Evolutionary conservation across 1,140 invertebrate genomes (phyloP).

Genomic region (Nasonia longicornis): DNA sequence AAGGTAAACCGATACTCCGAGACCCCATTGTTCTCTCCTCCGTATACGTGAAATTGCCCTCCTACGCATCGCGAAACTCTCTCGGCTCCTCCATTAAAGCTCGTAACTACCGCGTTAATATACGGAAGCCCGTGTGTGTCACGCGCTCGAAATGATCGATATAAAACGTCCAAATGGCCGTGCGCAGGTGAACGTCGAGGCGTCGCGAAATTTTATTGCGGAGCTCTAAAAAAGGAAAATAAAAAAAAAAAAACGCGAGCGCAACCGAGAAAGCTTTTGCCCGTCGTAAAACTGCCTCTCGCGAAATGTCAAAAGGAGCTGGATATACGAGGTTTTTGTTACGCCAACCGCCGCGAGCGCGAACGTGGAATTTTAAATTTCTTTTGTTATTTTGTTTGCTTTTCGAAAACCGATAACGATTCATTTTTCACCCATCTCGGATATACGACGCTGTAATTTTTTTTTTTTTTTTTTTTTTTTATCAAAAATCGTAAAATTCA

Average conservation of each 20-base stretch:
- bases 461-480: too few relatives aligned
- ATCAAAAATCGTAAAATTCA: neutral
- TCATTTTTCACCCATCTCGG: too few relatives aligned
- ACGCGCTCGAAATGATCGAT: neutral
- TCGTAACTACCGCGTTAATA: neutral
- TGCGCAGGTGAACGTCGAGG: neutral
- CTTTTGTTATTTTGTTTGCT: too few relatives aligned
- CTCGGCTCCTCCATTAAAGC: neutral
- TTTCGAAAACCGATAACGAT: too few relatives aligned
- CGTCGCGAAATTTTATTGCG: constrained; percentile 18
- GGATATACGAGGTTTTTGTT: neutral
- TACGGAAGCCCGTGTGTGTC: neutral
- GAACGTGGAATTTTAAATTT: neutral
- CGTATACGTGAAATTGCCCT: neutral
- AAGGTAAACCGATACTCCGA: constrained; percentile 4
- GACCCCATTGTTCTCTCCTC: neutral
- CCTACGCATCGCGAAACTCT: neutral
- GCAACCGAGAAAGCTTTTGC: neutral
- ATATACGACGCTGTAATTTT: too few relatives aligned
- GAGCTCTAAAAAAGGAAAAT: neutral
- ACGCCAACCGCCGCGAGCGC: neutral
- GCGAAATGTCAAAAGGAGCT: neutral
- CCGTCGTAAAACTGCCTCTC: neutral
- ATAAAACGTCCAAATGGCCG: neutral
- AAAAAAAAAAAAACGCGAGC: neutral